Evolutionary conservation across 2,888 invertebrate genomes (phyloP).

Genomic region (Dermolepida albohirtum): DNA sequence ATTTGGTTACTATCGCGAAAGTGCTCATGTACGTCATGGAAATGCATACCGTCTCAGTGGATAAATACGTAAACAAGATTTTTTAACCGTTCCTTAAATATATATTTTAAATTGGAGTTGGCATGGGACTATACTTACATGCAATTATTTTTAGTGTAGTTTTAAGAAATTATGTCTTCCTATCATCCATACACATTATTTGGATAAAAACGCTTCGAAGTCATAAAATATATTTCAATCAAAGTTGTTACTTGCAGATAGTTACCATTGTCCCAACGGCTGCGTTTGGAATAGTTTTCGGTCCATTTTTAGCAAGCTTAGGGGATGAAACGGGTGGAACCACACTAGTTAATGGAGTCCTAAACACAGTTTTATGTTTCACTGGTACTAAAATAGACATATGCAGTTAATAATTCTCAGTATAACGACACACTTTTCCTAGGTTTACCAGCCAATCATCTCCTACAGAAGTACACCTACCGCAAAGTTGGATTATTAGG

Average conservation of each 20-base stretch:
- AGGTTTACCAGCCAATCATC: slow-evolving; percentile 77
- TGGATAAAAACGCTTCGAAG: no score
- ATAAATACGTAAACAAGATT: no score
- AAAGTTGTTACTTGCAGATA: slow-evolving; percentile 72
- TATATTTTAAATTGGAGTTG: no score
- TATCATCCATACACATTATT: no score
- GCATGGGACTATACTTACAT: no score
- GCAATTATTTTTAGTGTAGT: no score
- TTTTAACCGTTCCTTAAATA: no score
- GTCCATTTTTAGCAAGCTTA: slow-evolving; percentile 74
- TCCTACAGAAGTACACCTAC: slow-evolving; percentile 75
- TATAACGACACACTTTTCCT: slow-evolving; percentile 51
- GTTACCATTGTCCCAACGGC: slow-evolving; percentile 75
- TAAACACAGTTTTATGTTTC: slow-evolving; percentile 73
- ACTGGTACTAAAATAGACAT: background rate
- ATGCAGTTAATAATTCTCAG: background rate
- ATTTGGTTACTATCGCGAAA: no score
- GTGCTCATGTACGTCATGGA: no score
- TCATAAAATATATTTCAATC: no score
- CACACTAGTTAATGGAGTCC: slow-evolving; percentile 77
- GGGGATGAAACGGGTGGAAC: slow-evolving; percentile 78
- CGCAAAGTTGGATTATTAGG: slow-evolving; percentile 76
- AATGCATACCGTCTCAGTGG: no score
- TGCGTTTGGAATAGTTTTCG: slow-evolving; percentile 78
- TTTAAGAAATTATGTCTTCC: no score